Percentiles rank a stretch among this genome's conserved stretches.
Conservation (phyloP, 1,140 invertebrate species). For the Macrosteles quadrilineatus region DNA sequence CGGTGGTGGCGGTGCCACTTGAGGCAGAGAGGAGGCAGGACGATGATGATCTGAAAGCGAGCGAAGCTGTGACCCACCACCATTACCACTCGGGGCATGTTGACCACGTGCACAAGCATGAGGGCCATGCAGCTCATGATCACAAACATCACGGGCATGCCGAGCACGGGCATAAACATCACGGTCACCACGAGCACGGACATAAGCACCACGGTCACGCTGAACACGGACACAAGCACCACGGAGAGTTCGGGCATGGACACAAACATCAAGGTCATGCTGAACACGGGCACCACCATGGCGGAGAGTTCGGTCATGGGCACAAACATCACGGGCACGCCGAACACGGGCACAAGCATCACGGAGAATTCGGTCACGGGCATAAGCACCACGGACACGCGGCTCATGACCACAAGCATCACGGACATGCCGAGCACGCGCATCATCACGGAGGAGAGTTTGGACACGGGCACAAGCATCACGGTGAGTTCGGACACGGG, state of each 20-base stretch:
- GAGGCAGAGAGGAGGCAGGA: slow-evolving; percentile 18
- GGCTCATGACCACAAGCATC: slow-evolving; percentile 23
- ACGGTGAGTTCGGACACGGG: background rate
- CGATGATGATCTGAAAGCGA: slow-evolving; percentile 18
- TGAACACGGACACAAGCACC: slow-evolving; percentile 23
- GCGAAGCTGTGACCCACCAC: slow-evolving; percentile 25
- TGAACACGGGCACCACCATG: slow-evolving; percentile 29
- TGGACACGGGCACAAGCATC: slow-evolving; percentile 14
- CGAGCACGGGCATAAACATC: slow-evolving; percentile 28
- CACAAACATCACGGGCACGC: slow-evolving; percentile 32
- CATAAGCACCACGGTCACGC: slow-evolving; percentile 31
- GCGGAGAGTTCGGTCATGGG: slow-evolving; percentile 27
- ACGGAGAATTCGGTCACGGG: slow-evolving; percentile 26
- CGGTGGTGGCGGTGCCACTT: slow-evolving; percentile 2
- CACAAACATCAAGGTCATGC: slow-evolving; percentile 30
- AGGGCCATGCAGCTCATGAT: slow-evolving; percentile 29
- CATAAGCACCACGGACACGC: slow-evolving; percentile 30
- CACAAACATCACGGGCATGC: slow-evolving; percentile 32
- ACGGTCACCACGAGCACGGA: slow-evolving; percentile 25
- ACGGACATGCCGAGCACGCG: slow-evolving; percentile 20
- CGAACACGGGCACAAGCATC: slow-evolving; percentile 28
- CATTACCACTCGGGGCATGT: slow-evolving; percentile 32
- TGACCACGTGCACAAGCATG: slow-evolving; percentile 31
- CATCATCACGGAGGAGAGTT: slow-evolving; percentile 26
- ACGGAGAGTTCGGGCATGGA: slow-evolving; percentile 20